Evolutionary conservation across 2,797 vertebrate species (phyloP).

Genomic region (Ceyx erithaca): DNA sequence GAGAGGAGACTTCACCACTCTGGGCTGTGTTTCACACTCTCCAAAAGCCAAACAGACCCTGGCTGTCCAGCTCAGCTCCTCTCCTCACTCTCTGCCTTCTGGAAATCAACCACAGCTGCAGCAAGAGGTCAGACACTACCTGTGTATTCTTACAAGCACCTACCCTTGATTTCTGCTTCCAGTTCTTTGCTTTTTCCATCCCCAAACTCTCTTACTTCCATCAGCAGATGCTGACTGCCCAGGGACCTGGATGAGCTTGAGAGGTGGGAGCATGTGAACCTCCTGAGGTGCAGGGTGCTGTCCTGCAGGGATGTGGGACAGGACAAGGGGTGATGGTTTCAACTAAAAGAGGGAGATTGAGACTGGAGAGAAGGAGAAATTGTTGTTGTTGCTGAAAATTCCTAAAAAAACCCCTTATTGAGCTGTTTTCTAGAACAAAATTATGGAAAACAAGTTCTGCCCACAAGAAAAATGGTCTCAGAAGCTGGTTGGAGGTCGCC

Average conservation of each 20-base stretch:
- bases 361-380: too few relatives aligned
- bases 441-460: background rate
- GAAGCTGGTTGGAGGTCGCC: background rate
- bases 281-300: background rate
- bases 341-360: too few relatives aligned
- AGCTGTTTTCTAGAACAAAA: background rate
- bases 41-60: background rate
- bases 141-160: background rate
- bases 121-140: background rate
- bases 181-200: background rate
- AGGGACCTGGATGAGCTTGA: background rate
- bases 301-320: too few relatives aligned
- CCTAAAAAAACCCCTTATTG: background rate
- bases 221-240: background rate
- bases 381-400: background rate
- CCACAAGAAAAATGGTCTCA: background rate
- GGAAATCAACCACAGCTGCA: background rate
- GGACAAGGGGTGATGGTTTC: too few relatives aligned
- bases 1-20: background rate
- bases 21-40: background rate
- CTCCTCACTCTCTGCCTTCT: background rate
- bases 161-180: background rate
- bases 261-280: background rate
- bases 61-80: background rate
- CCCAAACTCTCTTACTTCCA: background rate